Evolutionary conservation across 1,140 invertebrate species (phyloP).

Genomic region (Hycleus phaleratus): DNA sequence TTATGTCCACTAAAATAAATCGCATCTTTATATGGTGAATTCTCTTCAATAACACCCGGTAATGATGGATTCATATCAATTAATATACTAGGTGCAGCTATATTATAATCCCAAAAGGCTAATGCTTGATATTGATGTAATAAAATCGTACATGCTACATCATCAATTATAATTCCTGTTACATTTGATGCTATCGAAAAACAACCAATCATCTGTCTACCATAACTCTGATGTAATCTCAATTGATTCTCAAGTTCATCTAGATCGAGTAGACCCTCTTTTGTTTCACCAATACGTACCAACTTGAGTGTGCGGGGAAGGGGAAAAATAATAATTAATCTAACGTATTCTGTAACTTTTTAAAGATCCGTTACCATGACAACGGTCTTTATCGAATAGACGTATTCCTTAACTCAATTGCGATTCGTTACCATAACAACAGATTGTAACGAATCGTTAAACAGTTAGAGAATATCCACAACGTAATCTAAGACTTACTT

Average conservation of each 20-base stretch:
- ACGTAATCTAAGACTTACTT: conserved; percentile 48
- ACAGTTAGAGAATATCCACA: too few relatives aligned
- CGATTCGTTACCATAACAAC: too few relatives aligned
- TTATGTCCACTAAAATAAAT: conserved; percentile 88
- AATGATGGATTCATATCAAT: conserved; percentile 80
- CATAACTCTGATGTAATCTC: conserved; percentile 48
- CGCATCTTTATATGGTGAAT: conserved; percentile 65
- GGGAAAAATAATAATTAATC: conserved; percentile 12
- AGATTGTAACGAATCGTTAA: too few relatives aligned
- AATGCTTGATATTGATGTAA: conserved; percentile 73
- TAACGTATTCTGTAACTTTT: not conserved
- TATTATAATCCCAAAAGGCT: conserved; percentile 86
- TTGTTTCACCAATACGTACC: conserved; percentile 66
- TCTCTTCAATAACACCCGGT: conserved; percentile 31
- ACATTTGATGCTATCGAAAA: conserved; percentile 84
- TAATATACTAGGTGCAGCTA: conserved; percentile 70
- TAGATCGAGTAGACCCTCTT: conserved; percentile 71
- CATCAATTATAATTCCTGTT: conserved; percentile 80
- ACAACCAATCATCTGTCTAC: conserved; percentile 67
- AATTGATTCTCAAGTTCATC: conserved; percentile 67
- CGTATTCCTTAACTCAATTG: too few relatives aligned
- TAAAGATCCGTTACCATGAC: too few relatives aligned
- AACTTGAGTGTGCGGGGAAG: conserved; percentile 46
- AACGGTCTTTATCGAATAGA: too few relatives aligned
- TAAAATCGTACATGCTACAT: conserved; percentile 70